These are phyloP conservation scores for Drosophila neotestacea DNA, from an alignment of 2,888 invertebrate species.

Conservation along the genomic window DNA sequence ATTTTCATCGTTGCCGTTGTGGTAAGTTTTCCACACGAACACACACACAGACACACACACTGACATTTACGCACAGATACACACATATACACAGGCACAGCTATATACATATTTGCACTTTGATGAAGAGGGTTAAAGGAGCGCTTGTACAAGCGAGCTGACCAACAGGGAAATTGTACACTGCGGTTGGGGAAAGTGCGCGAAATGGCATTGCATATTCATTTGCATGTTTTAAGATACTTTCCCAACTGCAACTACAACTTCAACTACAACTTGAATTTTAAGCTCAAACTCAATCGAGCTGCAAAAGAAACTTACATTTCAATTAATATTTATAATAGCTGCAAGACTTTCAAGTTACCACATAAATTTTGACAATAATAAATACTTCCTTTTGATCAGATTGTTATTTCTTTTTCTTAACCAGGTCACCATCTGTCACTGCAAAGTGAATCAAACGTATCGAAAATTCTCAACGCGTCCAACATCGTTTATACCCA, in stretches of 20 bases:
- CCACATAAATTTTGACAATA: background rate
- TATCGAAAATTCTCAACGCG: constrained; percentile 89
- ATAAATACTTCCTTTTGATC: background rate
- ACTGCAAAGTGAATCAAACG: constrained; percentile 92
- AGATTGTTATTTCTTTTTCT: constrained; percentile 1
- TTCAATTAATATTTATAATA: constrained; percentile 9
- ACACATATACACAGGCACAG: background rate
- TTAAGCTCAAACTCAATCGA: constrained; percentile 30
- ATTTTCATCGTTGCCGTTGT: constrained; percentile 91
- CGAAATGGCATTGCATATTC: constrained; percentile 73
- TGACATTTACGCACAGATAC: background rate
- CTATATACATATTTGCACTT: constrained; percentile 8
- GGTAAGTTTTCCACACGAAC: constrained; percentile 86
- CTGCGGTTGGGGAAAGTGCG: constrained; percentile 65
- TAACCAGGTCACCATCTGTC: constrained; percentile 90
- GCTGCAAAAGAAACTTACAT: background rate
- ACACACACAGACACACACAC: constrained; percentile 23
- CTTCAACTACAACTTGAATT: constrained; percentile 41
- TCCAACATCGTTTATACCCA: constrained; percentile 86
- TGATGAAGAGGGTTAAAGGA: constrained; percentile 14
- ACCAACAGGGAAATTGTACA: constrained; percentile 71
- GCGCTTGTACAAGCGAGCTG: constrained; percentile 36
- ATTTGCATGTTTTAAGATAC: constrained; percentile 64
- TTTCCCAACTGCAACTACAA: constrained; percentile 24
- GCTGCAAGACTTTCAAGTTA: background rate